phyloP scores from a whole-genome alignment of 2,113 vertebrate genomes.

The Brachypteracias leptosomus region DNA sequence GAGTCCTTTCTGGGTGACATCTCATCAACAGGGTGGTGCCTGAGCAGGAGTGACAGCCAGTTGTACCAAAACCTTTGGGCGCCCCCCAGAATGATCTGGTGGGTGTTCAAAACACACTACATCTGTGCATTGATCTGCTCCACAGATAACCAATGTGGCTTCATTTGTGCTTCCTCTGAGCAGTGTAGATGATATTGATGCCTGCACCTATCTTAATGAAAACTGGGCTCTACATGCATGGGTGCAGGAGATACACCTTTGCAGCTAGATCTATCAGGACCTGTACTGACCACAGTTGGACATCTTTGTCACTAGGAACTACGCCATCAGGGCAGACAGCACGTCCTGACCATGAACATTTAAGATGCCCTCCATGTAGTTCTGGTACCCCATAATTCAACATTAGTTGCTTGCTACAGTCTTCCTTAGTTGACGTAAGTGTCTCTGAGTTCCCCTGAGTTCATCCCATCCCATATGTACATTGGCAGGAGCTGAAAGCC shows the following conservation, averaged over 20 bases:
- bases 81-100: background rate
- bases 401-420: background rate
- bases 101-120: background rate
- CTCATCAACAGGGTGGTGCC: background rate
- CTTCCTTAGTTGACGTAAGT: background rate
- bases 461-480: slow-evolving; percentile 20
- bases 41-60: background rate
- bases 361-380: background rate
- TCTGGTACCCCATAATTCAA: background rate
- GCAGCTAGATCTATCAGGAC: background rate
- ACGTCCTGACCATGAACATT: background rate
- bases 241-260: background rate
- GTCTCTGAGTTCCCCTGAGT: background rate
- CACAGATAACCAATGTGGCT: background rate
- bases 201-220: background rate
- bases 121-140: rapidly evolving
- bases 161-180: background rate
- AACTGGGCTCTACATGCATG: background rate
- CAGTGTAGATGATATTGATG: background rate
- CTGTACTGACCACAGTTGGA: rapidly evolving
- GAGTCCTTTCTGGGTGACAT: background rate
- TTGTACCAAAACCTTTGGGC: background rate
- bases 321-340: rapidly evolving
- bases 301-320: background rate
- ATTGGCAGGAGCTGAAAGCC: slow-evolving; percentile 45